phyloP scores from a whole-genome alignment of 2,113 vertebrate species.

The Xiphorhynchus elegans region DNA sequence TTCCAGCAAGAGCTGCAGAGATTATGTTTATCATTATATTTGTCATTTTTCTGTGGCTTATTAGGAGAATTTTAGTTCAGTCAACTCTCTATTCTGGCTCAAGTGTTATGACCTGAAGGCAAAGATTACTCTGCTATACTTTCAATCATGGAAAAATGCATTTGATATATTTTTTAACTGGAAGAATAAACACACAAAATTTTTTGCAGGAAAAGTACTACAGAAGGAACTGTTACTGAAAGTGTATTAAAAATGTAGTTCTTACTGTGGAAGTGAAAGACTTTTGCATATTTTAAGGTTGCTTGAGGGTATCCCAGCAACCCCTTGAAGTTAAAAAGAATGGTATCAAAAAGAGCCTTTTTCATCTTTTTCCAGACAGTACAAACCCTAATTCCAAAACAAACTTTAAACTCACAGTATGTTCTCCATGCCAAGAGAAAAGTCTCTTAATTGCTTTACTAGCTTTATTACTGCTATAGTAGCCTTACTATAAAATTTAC shows the following conservation, averaged over 20 bases:
- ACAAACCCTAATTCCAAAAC: not conserved
- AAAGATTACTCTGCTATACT: not conserved
- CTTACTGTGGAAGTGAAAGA: not conserved
- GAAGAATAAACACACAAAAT: not conserved
- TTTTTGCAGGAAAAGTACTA: not conserved
- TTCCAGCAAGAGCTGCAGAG: slow-evolving; percentile 18
- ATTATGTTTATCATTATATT: not conserved
- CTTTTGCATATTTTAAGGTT: slow-evolving; percentile 31
- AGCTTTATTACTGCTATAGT: not conserved
- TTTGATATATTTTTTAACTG: not conserved
- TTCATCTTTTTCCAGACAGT: slow-evolving; percentile 19
- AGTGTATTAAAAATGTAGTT: not conserved
- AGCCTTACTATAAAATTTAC: not conserved
- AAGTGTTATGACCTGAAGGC: not conserved
- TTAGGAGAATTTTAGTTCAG: not conserved
- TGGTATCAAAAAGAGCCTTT: not conserved
- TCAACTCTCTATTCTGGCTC: not conserved
- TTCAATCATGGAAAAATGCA: not conserved
- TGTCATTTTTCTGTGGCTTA: not conserved
- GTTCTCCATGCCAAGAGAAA: not conserved
- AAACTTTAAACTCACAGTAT: not conserved
- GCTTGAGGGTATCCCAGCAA: slow-evolving; percentile 16
- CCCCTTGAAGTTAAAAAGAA: slow-evolving; percentile 33
- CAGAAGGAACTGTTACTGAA: not conserved
- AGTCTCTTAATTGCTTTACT: not conserved